Conservation (phyloP, 1,140 invertebrate species). For the Drosophila serrata region DNA sequence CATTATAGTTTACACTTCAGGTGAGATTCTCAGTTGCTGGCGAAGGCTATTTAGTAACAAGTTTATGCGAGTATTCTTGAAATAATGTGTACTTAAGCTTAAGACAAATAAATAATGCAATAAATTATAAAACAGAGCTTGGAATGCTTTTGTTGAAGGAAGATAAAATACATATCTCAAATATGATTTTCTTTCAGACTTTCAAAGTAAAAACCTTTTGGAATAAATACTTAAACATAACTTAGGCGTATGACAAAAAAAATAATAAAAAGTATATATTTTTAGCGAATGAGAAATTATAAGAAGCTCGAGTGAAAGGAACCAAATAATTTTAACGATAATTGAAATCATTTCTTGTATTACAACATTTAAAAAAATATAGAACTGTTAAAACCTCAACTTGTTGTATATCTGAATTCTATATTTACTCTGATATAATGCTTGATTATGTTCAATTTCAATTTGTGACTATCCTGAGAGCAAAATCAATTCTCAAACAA, state of each 20-base stretch:
- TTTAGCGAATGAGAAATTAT: constrained; percentile 22
- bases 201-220: constrained; percentile 22
- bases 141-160: constrained; percentile 9
- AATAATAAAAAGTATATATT: constrained; percentile 1
- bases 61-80: constrained; percentile 25
- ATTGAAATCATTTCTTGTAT: constrained; percentile 4
- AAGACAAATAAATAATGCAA: constrained; percentile 4
- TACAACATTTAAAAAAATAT: constrained; percentile 36
- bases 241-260: constrained; percentile 18
- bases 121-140: constrained; percentile 14
- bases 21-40: constrained; percentile 29
- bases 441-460: constrained; percentile 59
- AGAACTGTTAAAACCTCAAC: constrained; percentile 27
- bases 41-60: constrained; percentile 35
- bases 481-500: constrained; percentile 50
- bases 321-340: constrained; percentile 14
- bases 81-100: constrained; percentile 8
- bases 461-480: constrained; percentile 46
- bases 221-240: constrained; percentile 34
- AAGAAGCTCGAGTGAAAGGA: constrained; percentile 6
- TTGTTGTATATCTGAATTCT: constrained; percentile 27
- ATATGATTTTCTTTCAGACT: constrained; percentile 24
- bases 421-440: constrained; percentile 26
- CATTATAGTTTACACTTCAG: constrained; percentile 8
- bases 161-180: constrained; percentile 10